Percentiles rank a stretch among this genome's conserved stretches.
Conservation (phyloP, 2,888 invertebrate species). For the Tiliacea aurago region DNA sequence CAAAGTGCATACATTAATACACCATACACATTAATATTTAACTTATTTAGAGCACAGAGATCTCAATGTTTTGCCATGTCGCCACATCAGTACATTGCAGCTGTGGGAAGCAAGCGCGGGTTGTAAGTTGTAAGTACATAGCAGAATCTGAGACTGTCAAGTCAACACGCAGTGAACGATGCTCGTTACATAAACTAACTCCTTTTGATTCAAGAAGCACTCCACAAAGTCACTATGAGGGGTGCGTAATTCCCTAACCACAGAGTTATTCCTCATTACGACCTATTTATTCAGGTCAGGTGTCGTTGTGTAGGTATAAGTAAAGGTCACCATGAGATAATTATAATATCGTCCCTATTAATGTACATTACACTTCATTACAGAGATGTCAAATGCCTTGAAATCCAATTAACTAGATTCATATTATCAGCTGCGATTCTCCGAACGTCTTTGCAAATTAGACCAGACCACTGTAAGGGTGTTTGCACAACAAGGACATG, state of each 20-base stretch:
- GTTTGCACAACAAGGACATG: not conserved
- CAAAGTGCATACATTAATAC: no score
- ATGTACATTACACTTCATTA: no score
- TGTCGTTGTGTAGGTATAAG: not conserved
- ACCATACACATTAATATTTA: no score
- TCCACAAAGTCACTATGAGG: not conserved
- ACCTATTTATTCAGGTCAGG: not conserved
- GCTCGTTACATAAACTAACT: not conserved
- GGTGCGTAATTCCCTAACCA: not conserved
- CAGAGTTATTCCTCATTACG: not conserved
- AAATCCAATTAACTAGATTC: constrained; percentile 2
- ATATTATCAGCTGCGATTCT: not conserved
- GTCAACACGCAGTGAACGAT: not conserved
- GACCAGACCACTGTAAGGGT: not conserved
- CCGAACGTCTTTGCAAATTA: not conserved
- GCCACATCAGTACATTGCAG: no score
- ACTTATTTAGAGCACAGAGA: no score
- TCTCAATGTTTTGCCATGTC: no score
- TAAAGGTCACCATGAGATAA: not conserved
- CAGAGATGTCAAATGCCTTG: not conserved
- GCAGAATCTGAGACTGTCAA: not conserved
- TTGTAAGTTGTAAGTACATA: not conserved
- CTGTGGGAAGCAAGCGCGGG: not conserved
- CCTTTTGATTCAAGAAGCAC: constrained; percentile 3
- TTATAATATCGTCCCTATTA: not conserved